Conservation (phyloP, 2,797 vertebrate genomes). For the Hoplostethus mediterraneus region DNA sequence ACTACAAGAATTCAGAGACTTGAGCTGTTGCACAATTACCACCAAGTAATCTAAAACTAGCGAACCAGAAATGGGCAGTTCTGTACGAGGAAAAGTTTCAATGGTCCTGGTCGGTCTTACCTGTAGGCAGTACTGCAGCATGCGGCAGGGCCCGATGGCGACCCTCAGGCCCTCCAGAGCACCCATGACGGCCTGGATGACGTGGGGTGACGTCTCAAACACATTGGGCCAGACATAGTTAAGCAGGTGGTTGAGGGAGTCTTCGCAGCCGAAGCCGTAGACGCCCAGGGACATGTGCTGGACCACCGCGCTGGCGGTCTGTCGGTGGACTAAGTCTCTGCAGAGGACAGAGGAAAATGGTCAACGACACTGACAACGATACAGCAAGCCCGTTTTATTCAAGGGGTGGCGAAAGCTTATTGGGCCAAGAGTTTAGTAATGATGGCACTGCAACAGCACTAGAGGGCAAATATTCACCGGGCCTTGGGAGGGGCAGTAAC, state of each 20-base stretch:
- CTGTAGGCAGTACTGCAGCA: conserved; percentile 99
- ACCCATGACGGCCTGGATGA: conserved; percentile 99
- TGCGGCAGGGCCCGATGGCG: conserved; percentile 97
- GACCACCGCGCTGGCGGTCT: conserved; percentile 97
- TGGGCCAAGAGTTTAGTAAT: background rate
- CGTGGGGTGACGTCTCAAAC: conserved; percentile 98
- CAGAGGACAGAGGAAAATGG: background rate
- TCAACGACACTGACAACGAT: background rate
- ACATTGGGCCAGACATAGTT: conserved; percentile 99
- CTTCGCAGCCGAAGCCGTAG: conserved; percentile 98
- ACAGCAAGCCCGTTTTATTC: background rate
- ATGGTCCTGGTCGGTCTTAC: conserved; percentile 68
- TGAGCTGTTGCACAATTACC: too few relatives aligned
- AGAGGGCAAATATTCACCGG: background rate
- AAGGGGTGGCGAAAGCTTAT: background rate
- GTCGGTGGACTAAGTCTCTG: conserved; percentile 97
- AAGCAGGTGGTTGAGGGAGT: conserved; percentile 96
- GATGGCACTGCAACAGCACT: too few relatives aligned
- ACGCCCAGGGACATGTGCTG: conserved; percentile 99
- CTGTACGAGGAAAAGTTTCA: too few relatives aligned
- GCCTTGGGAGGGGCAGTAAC: too few relatives aligned
- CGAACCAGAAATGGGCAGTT: too few relatives aligned
- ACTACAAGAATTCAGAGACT: too few relatives aligned
- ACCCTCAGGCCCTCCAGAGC: conserved; percentile 96
- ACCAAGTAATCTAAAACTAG: too few relatives aligned